Evolutionary conservation across 2,113 vertebrate genomes (phyloP).

Genomic region (Neomonachus schauinslandi): DNA sequence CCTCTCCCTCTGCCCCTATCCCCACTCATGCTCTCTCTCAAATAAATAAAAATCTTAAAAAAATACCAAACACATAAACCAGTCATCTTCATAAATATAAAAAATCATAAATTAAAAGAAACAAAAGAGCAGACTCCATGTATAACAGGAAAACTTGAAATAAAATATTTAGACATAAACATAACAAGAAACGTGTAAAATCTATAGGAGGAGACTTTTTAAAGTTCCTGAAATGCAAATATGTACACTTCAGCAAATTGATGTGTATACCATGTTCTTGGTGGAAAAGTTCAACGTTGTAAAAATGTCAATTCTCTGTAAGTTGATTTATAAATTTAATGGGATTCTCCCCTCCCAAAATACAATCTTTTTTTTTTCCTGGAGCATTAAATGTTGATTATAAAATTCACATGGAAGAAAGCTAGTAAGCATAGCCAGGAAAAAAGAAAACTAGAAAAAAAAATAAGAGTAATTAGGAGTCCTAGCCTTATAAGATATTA

Average conservation of each 20-base stretch:
- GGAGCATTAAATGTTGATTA: not conserved
- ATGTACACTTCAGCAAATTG: not conserved
- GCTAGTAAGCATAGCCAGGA: not conserved
- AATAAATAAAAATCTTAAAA: not conserved
- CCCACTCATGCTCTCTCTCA: not conserved
- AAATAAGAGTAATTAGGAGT: not conserved
- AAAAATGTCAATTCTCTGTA: not conserved
- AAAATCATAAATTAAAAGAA: not conserved
- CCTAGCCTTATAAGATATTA: not conserved
- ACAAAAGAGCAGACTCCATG: not conserved
- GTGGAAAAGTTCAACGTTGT: not conserved
- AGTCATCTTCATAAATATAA: not conserved
- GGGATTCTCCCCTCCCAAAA: not conserved
- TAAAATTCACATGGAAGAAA: slow-evolving; percentile 37
- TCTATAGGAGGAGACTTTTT: not conserved
- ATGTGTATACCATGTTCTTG: not conserved
- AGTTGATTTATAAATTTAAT: slow-evolving; percentile 39
- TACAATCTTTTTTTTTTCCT: not conserved
- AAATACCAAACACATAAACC: not conserved
- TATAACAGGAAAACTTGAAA: slow-evolving; percentile 3
- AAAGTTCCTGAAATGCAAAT: not conserved
- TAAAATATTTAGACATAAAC: not conserved
- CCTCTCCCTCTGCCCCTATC: not conserved
- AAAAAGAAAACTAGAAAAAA: not conserved
- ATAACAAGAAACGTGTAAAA: not conserved